phyloP scores from a whole-genome alignment of 2,113 vertebrate genomes.

The Spizaetus ornatus region DNA sequence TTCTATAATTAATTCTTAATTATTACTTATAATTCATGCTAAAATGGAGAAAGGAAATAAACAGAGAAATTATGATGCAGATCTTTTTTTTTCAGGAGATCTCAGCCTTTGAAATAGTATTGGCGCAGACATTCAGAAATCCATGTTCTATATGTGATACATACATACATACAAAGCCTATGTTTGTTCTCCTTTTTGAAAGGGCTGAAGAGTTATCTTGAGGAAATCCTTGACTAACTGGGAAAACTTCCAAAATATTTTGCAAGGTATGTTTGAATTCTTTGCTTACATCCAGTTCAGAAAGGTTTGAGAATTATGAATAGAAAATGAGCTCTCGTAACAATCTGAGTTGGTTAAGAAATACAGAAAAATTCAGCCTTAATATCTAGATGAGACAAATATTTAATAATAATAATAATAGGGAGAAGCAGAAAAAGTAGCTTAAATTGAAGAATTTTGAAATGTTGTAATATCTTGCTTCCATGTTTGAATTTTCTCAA shows the following conservation, averaged over 20 bases:
- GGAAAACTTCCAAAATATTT: not conserved
- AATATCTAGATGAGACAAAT: not conserved
- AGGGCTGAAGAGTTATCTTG: not conserved
- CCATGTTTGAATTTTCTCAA: not conserved
- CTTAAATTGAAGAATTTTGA: not conserved
- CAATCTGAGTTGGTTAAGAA: not conserved
- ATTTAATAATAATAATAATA: not conserved
- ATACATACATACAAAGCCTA: not conserved
- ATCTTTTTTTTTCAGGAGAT: not conserved
- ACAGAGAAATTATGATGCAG: not conserved
- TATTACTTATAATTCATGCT: not conserved
- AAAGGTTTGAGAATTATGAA: not conserved
- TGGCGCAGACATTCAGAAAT: not conserved
- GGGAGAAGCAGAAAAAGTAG: not conserved
- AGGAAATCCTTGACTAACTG: not conserved
- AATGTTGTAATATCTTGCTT: not conserved
- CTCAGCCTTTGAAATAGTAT: not conserved
- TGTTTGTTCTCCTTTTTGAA: not conserved
- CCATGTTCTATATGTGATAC: not conserved
- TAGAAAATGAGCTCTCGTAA: not conserved
- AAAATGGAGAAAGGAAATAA: not conserved
- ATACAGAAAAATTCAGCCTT: not conserved
- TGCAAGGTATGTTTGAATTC: not conserved
- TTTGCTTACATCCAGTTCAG: not conserved
- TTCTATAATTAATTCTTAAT: not conserved